A percentile compares a stretch with the other conserved stretches of the same genome.
phyloP scores from a whole-genome alignment of 1,140 invertebrate genomes.

The Brachionus manjavacas region DNA sequence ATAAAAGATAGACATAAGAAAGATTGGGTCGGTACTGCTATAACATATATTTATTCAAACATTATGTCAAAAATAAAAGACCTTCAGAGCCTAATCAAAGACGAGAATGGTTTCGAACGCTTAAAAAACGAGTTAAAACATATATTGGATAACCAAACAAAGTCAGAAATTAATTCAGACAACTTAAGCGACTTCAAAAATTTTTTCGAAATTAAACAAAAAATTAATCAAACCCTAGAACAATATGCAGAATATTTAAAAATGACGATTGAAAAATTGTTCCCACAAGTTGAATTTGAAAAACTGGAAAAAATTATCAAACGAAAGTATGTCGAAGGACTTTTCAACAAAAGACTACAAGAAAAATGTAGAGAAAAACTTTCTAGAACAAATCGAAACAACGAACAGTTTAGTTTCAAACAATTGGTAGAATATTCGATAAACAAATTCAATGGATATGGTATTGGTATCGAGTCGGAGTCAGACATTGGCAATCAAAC shows the following conservation, averaged over 20 bases:
- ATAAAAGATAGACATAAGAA: neutral
- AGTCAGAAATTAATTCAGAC: neutral
- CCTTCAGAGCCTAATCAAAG: neutral
- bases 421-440: neutral
- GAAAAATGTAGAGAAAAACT: constrained; percentile 4
- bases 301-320: constrained; percentile 7
- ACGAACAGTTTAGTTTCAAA: neutral
- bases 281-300: constrained; percentile 14
- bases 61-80: neutral
- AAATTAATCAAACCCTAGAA: constrained; percentile 9
- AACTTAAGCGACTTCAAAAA: neutral
- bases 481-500: no score
- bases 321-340: constrained; percentile 11
- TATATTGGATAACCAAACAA: constrained; percentile 2
- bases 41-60: neutral
- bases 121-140: constrained; percentile 4
- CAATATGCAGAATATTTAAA: constrained; percentile 4
- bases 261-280: neutral
- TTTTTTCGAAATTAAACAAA: neutral
- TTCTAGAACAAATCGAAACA: constrained; percentile 6
- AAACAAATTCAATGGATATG: neutral
- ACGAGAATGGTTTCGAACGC: constrained; percentile 1
- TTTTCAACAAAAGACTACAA: constrained; percentile 10
- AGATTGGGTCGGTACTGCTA: neutral
- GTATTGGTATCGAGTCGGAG: neutral